Base-by-base conservation (phyloP, 2,113 vertebrate genomes). In the Carassius carassius region DNA sequence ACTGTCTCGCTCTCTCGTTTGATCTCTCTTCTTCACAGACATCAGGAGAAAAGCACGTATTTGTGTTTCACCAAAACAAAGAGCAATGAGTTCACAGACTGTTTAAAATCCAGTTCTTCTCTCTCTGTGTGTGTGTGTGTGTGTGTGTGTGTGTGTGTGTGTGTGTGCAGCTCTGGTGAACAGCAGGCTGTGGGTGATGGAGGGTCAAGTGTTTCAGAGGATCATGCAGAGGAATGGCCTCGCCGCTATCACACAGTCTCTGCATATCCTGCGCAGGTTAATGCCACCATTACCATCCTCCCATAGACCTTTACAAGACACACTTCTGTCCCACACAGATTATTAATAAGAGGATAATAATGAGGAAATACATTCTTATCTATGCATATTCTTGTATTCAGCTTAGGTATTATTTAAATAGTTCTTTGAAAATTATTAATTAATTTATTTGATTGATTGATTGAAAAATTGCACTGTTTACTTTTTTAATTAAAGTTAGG, bases 181-280 rank as follows among this genome's bases (percentile, higher is more conserved):
- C 88, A 91, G 92, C 90, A 93, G 89, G 87, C 89, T 95, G 77
- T 95, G 94, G 94, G 92, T 93, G 84, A 91, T 95, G 41, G 94
- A 95, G 75, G 88, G 90, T 81, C 91, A 86, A 86, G 90, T 89
- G 78, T 95, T 93, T 90, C 93, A 93, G 89, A 87, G 88, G 5
- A 80, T 89, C 74, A 92, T 95, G 81, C 92, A 92, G 91, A 92
- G 91, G 81, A 91, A 80, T 5, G 88, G 89, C 19, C 91, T 93
- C 80, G 85, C 86, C 63, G 87, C 84, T 75, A 89, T 92, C 56
- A 89, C 92, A 51, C 92, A 89, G 76, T 89, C 89, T 76, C 83
- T 91, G 89, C 92, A 93, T 72, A 89, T 94, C 78, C 91, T 95
- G 12, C 90, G 89, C 91, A 93, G 94, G 94, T 95, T 81, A 90